Base-by-base conservation (phyloP, 1,140 invertebrate genomes). In the Aphelinus atriplicis region DNA sequence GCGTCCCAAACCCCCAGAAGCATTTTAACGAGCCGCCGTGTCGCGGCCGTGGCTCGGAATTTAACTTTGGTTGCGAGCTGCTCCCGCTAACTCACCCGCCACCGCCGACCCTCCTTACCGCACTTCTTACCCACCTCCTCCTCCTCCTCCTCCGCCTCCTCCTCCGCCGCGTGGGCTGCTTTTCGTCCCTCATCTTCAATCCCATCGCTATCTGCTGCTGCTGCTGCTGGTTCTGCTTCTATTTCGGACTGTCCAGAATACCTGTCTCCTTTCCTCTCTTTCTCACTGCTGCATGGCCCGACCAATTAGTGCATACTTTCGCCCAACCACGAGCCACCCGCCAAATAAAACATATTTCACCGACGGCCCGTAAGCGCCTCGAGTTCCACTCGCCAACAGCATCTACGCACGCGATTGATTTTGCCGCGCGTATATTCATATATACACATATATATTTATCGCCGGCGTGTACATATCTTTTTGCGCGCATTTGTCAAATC, bases 21-120 rank as follows among this genome's bases (percentile, higher is more conserved):
- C 85, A 87, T 87, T 88, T 88, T 88, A 88, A 88, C 86, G 87
- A 88, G 86, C 86, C 85, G 85, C 85, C 81, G 82, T 86, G 87
- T 87, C 85, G 85, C 80, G 61, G 45, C 4, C 57, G 7, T 47
- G 81, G 76, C 73, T 83, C 80, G 87, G 87, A 88, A 88, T 88
- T 87, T 87, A 76, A 85, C 84, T 87, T 87, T 74, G 83, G 82
- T 71, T 77, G 77, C 64, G 77, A 51, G 78, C 71, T 75, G 58
- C 78, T 70, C 43, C 66, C 65, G 57, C 71, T 74, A 66, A 66
- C 45, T 50, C 43, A 57, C 43, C 50, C 10, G 46, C 60, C 56
- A 10, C 56, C 55, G 46, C 66, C 57, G 43, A 57, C 58, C 9
- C 51, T 53, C 51, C 51, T 53, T 53, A 26, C 26, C 26, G 26